Base-by-base conservation (phyloP, 2,888 invertebrate genomes). In the Automeris io region DNA sequence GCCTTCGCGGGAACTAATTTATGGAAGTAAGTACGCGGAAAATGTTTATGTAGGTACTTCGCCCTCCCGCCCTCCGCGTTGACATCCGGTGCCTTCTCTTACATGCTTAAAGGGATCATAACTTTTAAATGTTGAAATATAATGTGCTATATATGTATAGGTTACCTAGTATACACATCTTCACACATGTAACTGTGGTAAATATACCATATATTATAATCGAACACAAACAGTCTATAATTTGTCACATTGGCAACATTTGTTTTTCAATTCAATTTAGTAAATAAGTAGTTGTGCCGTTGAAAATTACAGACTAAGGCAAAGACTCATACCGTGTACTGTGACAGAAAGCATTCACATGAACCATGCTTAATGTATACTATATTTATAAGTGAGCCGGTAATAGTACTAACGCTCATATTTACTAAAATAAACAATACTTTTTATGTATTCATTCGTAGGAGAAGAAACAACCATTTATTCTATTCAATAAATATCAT, bases 11-110 rank as follows among this genome's bases (percentile, higher is more conserved):
- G 77, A 86, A 82, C 78, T 81, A 82, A 85, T 85, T 86, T 86
- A 85, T 85, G 83, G 78, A 79, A 74, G 76, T 77, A 81, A 82
- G 83, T 86, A 83, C 85, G 75, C 78, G 76, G 85, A 85, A 86
- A 85, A 81, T 81, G 81, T 86, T 83, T 83, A 85, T 82, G 77
- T 79, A 72, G 61, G 65, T 65, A 67, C 64, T 62, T 51, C 53
- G 53, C 64, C 59, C 68, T 70, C 61, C 69, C 64, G 69, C 66
- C 64, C 68, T 61, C 45, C 52, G 58, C 63, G 77, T 68, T 78
- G 82, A 81, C 81, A 78, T 83, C 80, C 82, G 83, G 77, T 57
- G 54, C 56, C 60, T 63, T 60, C 64, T 57, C 60, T 44, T 67
- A 61, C 64, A 51, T 57, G 59, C 56, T 57, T 50, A 48, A 48